phyloP scores from a whole-genome alignment of 64 coral and sea anemone genomes.

The Hydrozoanthus tunicans region DNA sequence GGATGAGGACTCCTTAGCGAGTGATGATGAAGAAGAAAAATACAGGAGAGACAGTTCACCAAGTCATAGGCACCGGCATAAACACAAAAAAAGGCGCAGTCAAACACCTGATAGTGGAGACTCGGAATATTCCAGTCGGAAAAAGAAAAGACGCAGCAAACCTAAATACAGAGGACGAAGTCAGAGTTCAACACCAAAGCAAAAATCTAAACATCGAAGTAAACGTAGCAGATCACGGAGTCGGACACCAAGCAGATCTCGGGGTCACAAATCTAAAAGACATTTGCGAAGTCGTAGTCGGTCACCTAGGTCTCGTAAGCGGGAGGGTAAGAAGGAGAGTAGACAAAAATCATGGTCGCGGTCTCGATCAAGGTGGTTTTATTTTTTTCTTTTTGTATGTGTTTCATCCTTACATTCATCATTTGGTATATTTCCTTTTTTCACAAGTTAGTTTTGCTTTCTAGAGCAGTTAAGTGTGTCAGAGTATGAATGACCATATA shows the following conservation, averaged over 20 bases:
- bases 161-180: constrained; percentile 32
- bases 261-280: constrained; percentile 49
- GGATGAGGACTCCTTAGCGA: constrained; percentile 11
- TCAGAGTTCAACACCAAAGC: constrained; percentile 39
- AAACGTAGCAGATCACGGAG: constrained; percentile 46
- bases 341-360: constrained; percentile 37
- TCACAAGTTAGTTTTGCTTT: not conserved
- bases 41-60: not conserved
- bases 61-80: not conserved
- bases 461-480: not conserved
- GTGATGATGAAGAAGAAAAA: not conserved
- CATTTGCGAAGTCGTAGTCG: constrained; percentile 28
- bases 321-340: constrained; percentile 67
- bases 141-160: constrained; percentile 71
- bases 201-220: constrained; percentile 41
- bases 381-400: constrained; percentile 10
- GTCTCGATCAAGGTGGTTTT: constrained; percentile 44
- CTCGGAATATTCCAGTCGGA: constrained; percentile 60
- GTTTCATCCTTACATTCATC: not conserved
- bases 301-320: constrained; percentile 16
- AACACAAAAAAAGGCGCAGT: constrained; percentile 44
- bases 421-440: not conserved
- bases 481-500: not conserved
- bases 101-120: constrained; percentile 60
- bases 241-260: constrained; percentile 44